These are phyloP conservation scores for Elegia similella DNA, from an alignment of 2,888 invertebrate species.

Conservation along the genomic window DNA sequence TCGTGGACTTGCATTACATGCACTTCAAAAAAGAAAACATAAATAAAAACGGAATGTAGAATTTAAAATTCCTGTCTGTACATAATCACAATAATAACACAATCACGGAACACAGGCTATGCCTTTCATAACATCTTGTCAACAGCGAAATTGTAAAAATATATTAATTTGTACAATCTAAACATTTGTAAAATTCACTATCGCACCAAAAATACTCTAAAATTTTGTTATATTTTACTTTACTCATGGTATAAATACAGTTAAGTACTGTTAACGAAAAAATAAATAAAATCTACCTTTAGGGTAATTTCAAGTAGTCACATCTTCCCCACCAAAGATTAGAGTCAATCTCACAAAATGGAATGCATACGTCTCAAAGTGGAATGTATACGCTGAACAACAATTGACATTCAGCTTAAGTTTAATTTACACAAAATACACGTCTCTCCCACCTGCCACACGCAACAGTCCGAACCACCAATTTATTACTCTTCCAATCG, in stretches of 20 bases:
- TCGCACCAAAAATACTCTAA: conserved; percentile 78
- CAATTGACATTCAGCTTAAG: conserved; percentile 35
- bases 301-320: conserved; percentile 61
- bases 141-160: conserved; percentile 79
- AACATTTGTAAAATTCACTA: conserved; percentile 80
- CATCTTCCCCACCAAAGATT: conserved; percentile 69
- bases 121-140: conserved; percentile 70
- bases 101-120: conserved; percentile 76
- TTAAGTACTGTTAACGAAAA: conserved; percentile 65
- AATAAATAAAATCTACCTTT: conserved; percentile 55
- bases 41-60: conserved; percentile 77
- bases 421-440: neutral
- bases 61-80: conserved; percentile 77
- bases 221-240: conserved; percentile 49
- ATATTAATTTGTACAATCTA: conserved; percentile 81
- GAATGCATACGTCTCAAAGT: conserved; percentile 59
- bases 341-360: conserved; percentile 53
- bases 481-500: conserved; percentile 1
- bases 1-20: conserved; percentile 80
- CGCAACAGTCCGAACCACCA: neutral
- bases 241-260: conserved; percentile 61
- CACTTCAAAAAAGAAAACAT: conserved; percentile 57
- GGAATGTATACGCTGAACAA: conserved; percentile 45
- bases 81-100: conserved; percentile 74
- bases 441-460: neutral